Conservation (phyloP, 2,797 vertebrate genomes). For the Streptopelia turtur region DNA sequence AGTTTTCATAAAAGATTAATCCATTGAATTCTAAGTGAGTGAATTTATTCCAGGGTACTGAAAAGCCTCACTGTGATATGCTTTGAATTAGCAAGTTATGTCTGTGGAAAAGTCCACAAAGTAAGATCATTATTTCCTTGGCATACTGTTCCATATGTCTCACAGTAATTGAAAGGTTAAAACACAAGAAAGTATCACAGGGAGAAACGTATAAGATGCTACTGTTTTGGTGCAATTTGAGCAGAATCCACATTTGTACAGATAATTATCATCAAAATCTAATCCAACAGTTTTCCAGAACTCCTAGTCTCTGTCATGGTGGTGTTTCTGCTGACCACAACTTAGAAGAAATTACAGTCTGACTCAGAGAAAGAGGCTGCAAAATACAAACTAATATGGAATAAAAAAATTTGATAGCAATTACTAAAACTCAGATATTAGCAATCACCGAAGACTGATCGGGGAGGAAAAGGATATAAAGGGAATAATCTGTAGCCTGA, state of each 20-base stretch:
- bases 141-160: not conserved
- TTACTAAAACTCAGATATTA: not conserved
- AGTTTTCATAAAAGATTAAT: conserved; percentile 41
- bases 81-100: not conserved
- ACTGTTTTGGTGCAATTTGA: not conserved
- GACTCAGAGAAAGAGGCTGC: not conserved
- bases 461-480: not conserved
- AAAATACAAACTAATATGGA: not conserved
- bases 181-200: not conserved
- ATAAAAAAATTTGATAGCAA: not conserved
- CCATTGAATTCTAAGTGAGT: not conserved
- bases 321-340: not conserved
- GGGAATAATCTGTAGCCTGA: not conserved
- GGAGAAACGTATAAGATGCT: not conserved
- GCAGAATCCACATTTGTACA: not conserved
- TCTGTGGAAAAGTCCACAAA: not conserved
- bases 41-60: not conserved
- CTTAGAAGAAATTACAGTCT: not conserved
- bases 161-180: not conserved
- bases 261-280: not conserved
- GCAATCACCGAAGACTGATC: not conserved
- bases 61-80: not conserved
- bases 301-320: not conserved
- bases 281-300: not conserved
- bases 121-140: not conserved